Evolutionary conservation across 2,113 vertebrate species (phyloP).

Genomic region (Heterotilapia buettikoferi): DNA sequence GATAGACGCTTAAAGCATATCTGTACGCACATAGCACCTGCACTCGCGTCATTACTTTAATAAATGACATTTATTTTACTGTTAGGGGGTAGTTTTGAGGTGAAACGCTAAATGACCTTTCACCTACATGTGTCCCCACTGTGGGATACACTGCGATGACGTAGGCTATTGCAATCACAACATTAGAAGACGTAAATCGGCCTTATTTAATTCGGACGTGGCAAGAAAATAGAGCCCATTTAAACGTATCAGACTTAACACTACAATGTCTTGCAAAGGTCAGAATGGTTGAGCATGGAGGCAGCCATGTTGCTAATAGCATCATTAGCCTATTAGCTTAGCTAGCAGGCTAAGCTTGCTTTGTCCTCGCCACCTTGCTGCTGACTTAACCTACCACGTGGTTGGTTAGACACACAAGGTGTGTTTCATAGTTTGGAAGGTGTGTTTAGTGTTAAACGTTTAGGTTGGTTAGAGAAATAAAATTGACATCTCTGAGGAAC

Average conservation of each 20-base stretch:
- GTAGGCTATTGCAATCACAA: background rate
- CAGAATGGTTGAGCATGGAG: slow-evolving; percentile 76
- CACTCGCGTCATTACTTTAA: rapidly evolving
- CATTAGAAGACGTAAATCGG: background rate
- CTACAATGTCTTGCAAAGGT: slow-evolving; percentile 70
- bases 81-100: background rate
- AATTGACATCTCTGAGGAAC: background rate
- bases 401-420: background rate
- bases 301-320: slow-evolving; percentile 74
- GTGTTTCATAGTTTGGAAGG: background rate
- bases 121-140: slow-evolving; percentile 53
- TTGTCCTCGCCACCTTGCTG: slow-evolving; percentile 23
- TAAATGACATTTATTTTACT: background rate
- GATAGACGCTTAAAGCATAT: rapidly evolving
- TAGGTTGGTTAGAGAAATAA: background rate
- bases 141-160: background rate
- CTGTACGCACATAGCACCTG: rapidly evolving
- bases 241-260: background rate
- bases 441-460: background rate
- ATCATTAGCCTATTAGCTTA: slow-evolving; percentile 18
- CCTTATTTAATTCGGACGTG: rapidly evolving
- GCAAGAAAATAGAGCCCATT: rapidly evolving
- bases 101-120: slow-evolving; percentile 62
- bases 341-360: slow-evolving; percentile 2
- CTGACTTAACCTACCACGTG: background rate